Base-by-base conservation (phyloP, 2,888 invertebrate species). In the Stomorhina lunata region DNA sequence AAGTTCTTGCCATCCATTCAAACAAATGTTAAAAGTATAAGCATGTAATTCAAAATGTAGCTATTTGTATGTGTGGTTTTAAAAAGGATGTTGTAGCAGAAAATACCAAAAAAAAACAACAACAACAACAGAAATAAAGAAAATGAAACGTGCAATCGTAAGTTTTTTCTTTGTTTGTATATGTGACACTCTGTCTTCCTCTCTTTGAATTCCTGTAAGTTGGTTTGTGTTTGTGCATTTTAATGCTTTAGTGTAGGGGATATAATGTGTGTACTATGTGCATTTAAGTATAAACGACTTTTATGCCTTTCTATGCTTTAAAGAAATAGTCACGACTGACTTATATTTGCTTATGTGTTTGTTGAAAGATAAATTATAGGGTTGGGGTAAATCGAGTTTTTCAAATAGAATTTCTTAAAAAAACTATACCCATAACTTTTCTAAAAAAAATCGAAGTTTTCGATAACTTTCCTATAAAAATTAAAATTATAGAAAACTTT, bases 1-100 rank as follows among this genome's bases (percentile, higher is more conserved):
- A 82, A 82, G 71, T 82, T 59, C 79, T 76, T 79, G 71, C 82
- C 75, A 76, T 66, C 53, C 61, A 61, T 71, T 53, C 37, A 78
- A 53, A 79, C 59, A 79, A 82, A 79, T 76, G 40, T 71, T 40
- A 15, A 80, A 80, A 80, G 43, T 80, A n/a, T n/a, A n/a, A n/a
- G n/a, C n/a, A n/a, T n/a, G n/a, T n/a, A n/a, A n/a, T n/a, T n/a
- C n/a, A n/a, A n/a, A n/a, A n/a, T n/a, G 22, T 43, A 40, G 9
- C 20, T 50, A 20, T 29, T 32, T 34, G 12, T 29, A 37, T 4
- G 25, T 15, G 17, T 29, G 4, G 17, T 4, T 45, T 1, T 1
- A 9, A 25, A 25, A 25, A n/a, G 22, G 27, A 61, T 6, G 25
- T 20, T 7, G 20, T 4, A 48, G 20, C 15, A 48, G 7, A 48